Evolutionary conservation across 2,797 vertebrate genomes (phyloP), one percentile per base, ranked within the genome.

Genomic region (Trichosurus vulpecula): DNA sequence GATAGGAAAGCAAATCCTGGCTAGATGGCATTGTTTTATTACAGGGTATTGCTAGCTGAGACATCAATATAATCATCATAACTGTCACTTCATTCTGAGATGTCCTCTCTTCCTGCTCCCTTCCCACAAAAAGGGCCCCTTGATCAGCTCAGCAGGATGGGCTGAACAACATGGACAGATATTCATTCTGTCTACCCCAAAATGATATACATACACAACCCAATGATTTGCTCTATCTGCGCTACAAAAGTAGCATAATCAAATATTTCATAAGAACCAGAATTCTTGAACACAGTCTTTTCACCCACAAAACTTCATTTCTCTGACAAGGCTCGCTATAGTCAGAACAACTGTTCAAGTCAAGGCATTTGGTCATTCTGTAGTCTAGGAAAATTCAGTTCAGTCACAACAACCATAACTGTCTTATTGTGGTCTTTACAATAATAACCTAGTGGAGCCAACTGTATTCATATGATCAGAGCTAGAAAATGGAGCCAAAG

Each of bases 201-300:
- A 92, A 89, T n/a, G 19, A 93, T 19, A 96, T 95, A 96, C 27
- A 95, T 91, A 89, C 25, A 90, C 74, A 93, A 30, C 2, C 54
- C 35, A 41, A 1, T 41, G 47, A 41, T 41, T 94, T 55, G 30
- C 29, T 94, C 93, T 66, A 41, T 90, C 90, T 0, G 47, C 55
- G 47, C 54, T 90, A 12, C 27, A 92, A 35, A 19, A 54, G 90
- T 81, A 74, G 35, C 35, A 74, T n/a, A 51, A 41, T 35, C 96
- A 96, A 90, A 57, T 41, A 94, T 89, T 94, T 93, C 52, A 58
- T 58, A 31, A 90, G 93, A 90, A 52, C 31, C 3, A 81, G 51
- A 94, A 96, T 94, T 96, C 91, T 81, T 94, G 35, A 94, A 97
- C 94, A 95, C 95, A 57, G 52, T 54, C 29, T 41, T 11, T 66